Base-by-base conservation (phyloP, 1,140 invertebrate genomes). In the Leptonema lineaticorne region DNA sequence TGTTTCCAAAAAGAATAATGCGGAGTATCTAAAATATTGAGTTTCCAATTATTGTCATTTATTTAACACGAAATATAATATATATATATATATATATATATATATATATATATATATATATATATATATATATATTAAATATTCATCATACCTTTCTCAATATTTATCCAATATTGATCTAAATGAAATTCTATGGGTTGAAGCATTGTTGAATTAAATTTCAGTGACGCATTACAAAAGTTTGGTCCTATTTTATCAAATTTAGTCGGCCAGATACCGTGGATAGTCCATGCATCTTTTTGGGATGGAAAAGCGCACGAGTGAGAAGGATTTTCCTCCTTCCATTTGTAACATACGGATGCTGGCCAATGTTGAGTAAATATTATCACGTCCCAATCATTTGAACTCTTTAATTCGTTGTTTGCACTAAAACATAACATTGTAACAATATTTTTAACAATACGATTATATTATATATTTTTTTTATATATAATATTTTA, bases 201-300 rank as follows among this genome's bases (percentile, higher is more conserved):
- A 2, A 94, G 74, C 63, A 83, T 75, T 14, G 81, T 76, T 4
- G 82, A 74, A 72, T 92, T 80, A 74, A 93, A 94, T 26, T 83
- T 77, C 71, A 87, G 83, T 0, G 88, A 84, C 14, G 76, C 82
- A 71, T 92, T 89, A 71, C 91, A 93, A 74, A 85, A 92, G 4
- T 75, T 75, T 1, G 91, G 91, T 0, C 89, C 90, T 1, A 83
- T 75, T n/a, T 82, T 85, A 5, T 87, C 84, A 2, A 82, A 78
- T 76, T 89, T 87, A 0, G 89, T 90, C 0, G 92, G 92, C 92
- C 92, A 94, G 16, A 93, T 81, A 9, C 92, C 92, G 75, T 94
- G 92, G 29, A 94, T 88, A 0, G 88, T 88, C 92, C 92, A 94
- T 14, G 81, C 76, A 53, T 88, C 83, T 45, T 82, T 79, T 30